Conservation (phyloP, 1,140 invertebrate species). For the Diploscapter pachys region DNA sequence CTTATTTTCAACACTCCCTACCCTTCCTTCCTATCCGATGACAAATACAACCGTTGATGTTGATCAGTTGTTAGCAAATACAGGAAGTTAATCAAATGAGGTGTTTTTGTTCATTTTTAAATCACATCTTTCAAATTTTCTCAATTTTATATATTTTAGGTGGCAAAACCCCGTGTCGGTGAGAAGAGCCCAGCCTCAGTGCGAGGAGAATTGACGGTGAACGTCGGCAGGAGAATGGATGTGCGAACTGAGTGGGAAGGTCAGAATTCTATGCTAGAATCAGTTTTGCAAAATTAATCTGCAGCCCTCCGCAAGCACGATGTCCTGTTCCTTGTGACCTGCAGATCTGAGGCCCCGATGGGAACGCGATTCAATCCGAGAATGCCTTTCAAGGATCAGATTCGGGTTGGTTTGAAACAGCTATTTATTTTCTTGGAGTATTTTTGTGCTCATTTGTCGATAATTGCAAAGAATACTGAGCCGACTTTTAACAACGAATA, state of each 20-base stretch:
- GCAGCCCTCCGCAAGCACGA: conserved; percentile 83
- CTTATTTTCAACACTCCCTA: too few relatives aligned
- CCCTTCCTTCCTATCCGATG: too few relatives aligned
- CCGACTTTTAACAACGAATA: too few relatives aligned
- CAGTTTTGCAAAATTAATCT: conserved; percentile 10
- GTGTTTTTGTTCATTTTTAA: background rate
- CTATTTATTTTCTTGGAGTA: too few relatives aligned
- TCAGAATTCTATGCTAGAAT: conserved; percentile 35
- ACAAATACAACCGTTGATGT: too few relatives aligned
- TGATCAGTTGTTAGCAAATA: too few relatives aligned
- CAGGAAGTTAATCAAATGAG: too few relatives aligned
- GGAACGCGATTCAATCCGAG: conserved; percentile 65
- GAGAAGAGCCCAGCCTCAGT: conserved; percentile 86
- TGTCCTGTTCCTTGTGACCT: conserved; percentile 90
- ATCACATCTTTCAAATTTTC: background rate
- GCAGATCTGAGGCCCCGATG: conserved; percentile 76
- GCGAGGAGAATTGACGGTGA: conserved; percentile 86
- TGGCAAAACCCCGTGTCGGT: conserved; percentile 69
- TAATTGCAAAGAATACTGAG: too few relatives aligned
- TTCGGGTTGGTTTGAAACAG: background rate
- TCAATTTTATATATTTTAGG: conserved; percentile 64
- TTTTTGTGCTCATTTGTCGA: background rate
- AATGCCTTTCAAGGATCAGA: conserved; percentile 73
- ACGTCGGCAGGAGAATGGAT: conserved; percentile 80
- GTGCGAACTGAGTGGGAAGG: conserved; percentile 95